Percentiles rank a stretch among this genome's conserved stretches.
Conservation (phyloP, 1,140 invertebrate species). For the Drosophila nigrodunni region DNA sequence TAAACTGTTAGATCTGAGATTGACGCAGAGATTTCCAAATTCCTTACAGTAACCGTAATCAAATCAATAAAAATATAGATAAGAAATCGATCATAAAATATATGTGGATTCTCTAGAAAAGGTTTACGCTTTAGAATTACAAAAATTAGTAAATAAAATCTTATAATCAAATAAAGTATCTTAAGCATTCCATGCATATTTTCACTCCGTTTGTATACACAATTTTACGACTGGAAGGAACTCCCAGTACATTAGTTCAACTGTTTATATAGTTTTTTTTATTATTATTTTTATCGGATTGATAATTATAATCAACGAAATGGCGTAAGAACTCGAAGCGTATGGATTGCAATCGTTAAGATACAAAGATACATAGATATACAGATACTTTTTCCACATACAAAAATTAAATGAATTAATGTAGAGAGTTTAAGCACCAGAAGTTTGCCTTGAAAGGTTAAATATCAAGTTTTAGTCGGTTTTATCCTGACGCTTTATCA, state of each 20-base stretch:
- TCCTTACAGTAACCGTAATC: neutral
- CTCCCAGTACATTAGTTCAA: neutral
- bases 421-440: slow-evolving; percentile 3
- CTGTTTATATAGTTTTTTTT: slow-evolving; percentile 4
- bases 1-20: neutral
- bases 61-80: neutral
- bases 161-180: neutral
- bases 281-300: neutral
- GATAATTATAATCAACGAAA: slow-evolving; percentile 9
- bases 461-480: slow-evolving; percentile 7
- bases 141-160: neutral
- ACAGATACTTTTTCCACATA: neutral
- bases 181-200: slow-evolving; percentile 1
- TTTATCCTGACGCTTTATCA: slow-evolving; percentile 33
- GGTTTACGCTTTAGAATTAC: too few relatives aligned
- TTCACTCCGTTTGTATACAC: neutral
- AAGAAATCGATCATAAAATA: neutral
- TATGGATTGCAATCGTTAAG: slow-evolving; percentile 10
- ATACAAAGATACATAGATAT: neutral
- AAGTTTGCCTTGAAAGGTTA: neutral
- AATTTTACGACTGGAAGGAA: slow-evolving; percentile 4
- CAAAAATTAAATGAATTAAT: neutral
- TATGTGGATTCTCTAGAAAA: too few relatives aligned
- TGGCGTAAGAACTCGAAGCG: neutral
- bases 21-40: neutral